Evolutionary conservation across 2,888 invertebrate species (phyloP).

Genomic region (Polydrusus cervinus): DNA sequence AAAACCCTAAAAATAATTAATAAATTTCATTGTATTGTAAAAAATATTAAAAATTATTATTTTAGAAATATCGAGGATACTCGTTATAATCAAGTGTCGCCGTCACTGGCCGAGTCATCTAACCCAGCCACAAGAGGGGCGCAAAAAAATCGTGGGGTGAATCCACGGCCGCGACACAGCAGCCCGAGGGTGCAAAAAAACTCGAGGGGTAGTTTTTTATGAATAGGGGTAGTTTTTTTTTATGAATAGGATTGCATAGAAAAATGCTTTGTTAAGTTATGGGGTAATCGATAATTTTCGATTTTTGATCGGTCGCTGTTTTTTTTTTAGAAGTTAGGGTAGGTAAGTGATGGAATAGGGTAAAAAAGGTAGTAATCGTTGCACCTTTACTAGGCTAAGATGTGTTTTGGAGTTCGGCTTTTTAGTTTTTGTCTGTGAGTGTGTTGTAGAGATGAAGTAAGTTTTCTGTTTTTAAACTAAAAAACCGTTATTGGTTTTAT

Average conservation of each 20-base stretch:
- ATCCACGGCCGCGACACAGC: slow-evolving; percentile 50
- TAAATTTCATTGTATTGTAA: too few relatives aligned
- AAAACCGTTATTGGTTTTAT: too few relatives aligned
- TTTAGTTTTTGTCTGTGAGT: not conserved
- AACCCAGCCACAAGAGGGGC: slow-evolving; percentile 51
- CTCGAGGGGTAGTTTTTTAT: slow-evolving; percentile 54
- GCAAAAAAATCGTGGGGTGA: slow-evolving; percentile 54
- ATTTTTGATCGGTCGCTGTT: slow-evolving; percentile 51
- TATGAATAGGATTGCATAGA: slow-evolving; percentile 55
- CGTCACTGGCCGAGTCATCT: slow-evolving; percentile 49
- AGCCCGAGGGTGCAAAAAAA: slow-evolving; percentile 54
- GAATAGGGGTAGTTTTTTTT: slow-evolving; percentile 50
- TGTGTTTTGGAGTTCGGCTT: not conserved
- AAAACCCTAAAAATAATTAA: too few relatives aligned
- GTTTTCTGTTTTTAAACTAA: too few relatives aligned
- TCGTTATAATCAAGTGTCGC: not conserved
- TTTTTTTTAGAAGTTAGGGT: slow-evolving; percentile 33
- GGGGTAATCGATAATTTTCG: slow-evolving; percentile 55
- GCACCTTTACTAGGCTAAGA: slow-evolving; percentile 44
- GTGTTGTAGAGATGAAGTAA: not conserved
- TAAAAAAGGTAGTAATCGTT: slow-evolving; percentile 45
- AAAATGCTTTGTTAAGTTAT: slow-evolving; percentile 35
- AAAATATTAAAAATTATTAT: too few relatives aligned
- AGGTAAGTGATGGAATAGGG: slow-evolving; percentile 51
- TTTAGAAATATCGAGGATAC: too few relatives aligned